phyloP scores from a whole-genome alignment of 2,797 vertebrate species.

The Mionectes olivaceus region DNA sequence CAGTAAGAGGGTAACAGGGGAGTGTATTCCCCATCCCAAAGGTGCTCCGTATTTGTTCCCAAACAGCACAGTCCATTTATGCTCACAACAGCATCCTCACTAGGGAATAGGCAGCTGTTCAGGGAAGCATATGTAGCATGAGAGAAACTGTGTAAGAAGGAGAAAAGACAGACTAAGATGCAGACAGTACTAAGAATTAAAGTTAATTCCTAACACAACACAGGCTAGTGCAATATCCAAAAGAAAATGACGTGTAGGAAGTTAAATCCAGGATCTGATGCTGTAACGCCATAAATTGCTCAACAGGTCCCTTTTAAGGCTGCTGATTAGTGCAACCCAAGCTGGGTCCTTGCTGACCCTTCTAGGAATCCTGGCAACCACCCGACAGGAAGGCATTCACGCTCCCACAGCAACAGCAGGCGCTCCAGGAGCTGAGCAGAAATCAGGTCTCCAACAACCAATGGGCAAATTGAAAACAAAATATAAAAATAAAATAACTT shows the following conservation, averaged over 20 bases:
- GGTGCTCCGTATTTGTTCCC: not conserved
- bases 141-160: not conserved
- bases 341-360: constrained; percentile 4
- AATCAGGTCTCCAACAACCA: not conserved
- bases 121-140: not conserved
- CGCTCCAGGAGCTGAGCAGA: fast-evolving
- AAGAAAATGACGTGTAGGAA: not conserved
- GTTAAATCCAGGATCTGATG: not conserved
- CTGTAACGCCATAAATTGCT: not conserved
- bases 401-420: fast-evolving
- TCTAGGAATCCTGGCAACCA: constrained; percentile 14
- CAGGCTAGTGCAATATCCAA: not conserved
- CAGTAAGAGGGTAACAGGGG: not conserved
- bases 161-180: not conserved
- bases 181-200: not conserved
- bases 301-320: not conserved
- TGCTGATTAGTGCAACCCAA: not conserved
- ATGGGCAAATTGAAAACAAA: not conserved
- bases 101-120: constrained; percentile 7
- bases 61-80: not conserved
- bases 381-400: not conserved
- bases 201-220: not conserved
- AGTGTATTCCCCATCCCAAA: not conserved
- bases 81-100: not conserved
- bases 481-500: constrained; percentile 39